Base-by-base conservation (phyloP, 2,888 invertebrate genomes). In the Plebejus argus region DNA sequence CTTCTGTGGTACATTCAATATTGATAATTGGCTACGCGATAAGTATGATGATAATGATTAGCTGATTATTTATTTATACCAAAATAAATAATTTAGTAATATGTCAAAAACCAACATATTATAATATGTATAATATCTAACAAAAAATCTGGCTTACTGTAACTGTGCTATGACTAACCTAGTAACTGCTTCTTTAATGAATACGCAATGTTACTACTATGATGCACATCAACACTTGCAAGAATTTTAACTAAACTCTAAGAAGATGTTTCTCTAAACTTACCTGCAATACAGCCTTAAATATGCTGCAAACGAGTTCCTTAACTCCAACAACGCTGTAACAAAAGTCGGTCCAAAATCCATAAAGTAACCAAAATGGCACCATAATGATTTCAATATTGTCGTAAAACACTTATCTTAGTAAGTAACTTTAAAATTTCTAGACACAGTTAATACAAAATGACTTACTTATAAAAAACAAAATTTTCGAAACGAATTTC, bases 231-330 rank as follows among this genome's bases (percentile, higher is more conserved):
- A 45, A 45, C 45, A 45, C n/a, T n/a, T n/a, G 10, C 45, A 45
- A 45, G 45, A 45, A 53, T 53, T 18, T 53, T 15, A 53, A 18
- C 53, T 53, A 18, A 18, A 53, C 5, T 53, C 18, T 53, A 53
- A 53, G 15, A 4, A 49, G 15, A 53, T 53, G 53, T 53, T 53
- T 18, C 18, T 18, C 4, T 53, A 49, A n/a, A 70, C 56, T 61
- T 72, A 78, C 79, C 76, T 76, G 7, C 75, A 20, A 72, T 78
- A 78, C 12, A 76, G 49, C 49, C 78, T 75, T 18, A 80, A 53
- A 76, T 39, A 71, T 28, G 78, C 80, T 53, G 78, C 77, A 15
- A 78, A n/a, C 15, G 39, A 70, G 5, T 18, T 18, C 18, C 3
- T n/a, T 18, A 56, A 35, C 28, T 58, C 23, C 49, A 45, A 72